phyloP scores from a whole-genome alignment of 2,888 invertebrate species.

The Abrostola tripartita region DNA sequence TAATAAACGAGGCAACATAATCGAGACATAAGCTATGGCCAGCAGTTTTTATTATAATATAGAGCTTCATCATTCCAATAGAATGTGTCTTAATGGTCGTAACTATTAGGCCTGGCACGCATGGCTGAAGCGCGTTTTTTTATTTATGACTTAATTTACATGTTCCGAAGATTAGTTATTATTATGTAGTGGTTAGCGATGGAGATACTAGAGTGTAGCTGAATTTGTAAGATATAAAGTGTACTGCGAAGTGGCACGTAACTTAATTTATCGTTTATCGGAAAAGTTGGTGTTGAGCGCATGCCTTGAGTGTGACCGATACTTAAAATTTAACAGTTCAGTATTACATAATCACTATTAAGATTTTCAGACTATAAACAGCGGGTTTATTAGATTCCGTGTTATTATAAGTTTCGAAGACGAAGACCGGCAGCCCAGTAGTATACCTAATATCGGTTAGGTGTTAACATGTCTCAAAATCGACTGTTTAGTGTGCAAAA shows the following conservation, averaged over 20 bases:
- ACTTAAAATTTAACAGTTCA: slow-evolving; percentile 27
- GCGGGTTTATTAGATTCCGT: too few relatives aligned
- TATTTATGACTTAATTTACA: slow-evolving; percentile 60
- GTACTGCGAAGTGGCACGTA: slow-evolving; percentile 31
- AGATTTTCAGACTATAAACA: too few relatives aligned
- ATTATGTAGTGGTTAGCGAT: slow-evolving; percentile 38
- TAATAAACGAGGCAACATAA: slow-evolving; percentile 81
- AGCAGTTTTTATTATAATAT: slow-evolving; percentile 70
- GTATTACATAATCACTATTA: slow-evolving; percentile 24
- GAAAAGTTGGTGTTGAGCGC: slow-evolving; percentile 41
- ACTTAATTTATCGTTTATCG: slow-evolving; percentile 50
- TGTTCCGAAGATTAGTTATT: slow-evolving; percentile 46
- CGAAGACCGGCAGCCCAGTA: too few relatives aligned
- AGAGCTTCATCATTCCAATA: slow-evolving; percentile 64
- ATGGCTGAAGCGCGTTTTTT: slow-evolving; percentile 52
- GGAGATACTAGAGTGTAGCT: slow-evolving; percentile 38
- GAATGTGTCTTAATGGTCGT: slow-evolving; percentile 61
- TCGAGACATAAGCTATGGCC: slow-evolving; percentile 70
- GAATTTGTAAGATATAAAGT: slow-evolving; percentile 45
- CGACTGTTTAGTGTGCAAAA: too few relatives aligned
- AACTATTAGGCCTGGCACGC: slow-evolving; percentile 57
- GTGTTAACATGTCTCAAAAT: too few relatives aligned
- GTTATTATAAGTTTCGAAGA: too few relatives aligned
- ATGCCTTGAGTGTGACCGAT: slow-evolving; percentile 25
- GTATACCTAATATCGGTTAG: too few relatives aligned